Conservation (phyloP, 1,140 invertebrate genomes). For the Reticulitermes speratus region DNA sequence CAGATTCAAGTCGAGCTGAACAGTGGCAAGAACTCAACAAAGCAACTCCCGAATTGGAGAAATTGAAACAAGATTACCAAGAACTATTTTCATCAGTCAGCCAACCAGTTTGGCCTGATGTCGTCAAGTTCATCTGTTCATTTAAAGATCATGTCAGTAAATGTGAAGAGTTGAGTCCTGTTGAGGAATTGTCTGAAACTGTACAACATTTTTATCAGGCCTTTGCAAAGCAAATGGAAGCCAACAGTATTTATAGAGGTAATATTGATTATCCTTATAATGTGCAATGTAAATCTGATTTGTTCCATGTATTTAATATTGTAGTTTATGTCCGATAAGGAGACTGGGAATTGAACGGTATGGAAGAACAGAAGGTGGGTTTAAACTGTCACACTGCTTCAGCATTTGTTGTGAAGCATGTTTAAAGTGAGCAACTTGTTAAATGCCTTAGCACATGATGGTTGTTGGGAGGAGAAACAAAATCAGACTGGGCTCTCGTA, state of each 20-base stretch:
- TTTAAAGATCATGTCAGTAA: constrained; percentile 68
- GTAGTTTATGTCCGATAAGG: constrained; percentile 18
- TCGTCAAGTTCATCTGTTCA: constrained; percentile 63
- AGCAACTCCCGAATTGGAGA: constrained; percentile 56
- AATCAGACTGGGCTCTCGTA: no score
- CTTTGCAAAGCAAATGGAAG: constrained; percentile 73
- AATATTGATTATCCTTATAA: constrained; percentile 25
- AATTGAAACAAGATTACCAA: constrained; percentile 50
- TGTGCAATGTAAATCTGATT: no score
- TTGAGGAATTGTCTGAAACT: constrained; percentile 86
- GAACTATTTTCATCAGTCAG: constrained; percentile 38
- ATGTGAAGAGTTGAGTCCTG: constrained; percentile 60
- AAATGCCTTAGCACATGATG: no score
- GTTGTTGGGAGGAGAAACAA: no score
- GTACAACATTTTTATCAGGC: constrained; percentile 89
- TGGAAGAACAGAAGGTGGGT: not conserved
- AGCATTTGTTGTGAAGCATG: no score
- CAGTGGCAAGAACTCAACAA: constrained; percentile 46
- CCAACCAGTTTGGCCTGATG: constrained; percentile 60
- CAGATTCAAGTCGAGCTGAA: constrained; percentile 52
- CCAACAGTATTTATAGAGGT: constrained; percentile 68
- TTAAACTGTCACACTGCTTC: not conserved
- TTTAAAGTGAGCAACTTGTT: no score
- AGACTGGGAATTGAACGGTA: not conserved
- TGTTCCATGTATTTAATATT: not conserved